A percentile compares a stretch with the other conserved stretches of the same genome.
phyloP scores from a whole-genome alignment of 2,113 vertebrate species.

The human region GRCh38 chr5:24435501-24436000 shows the following conservation, averaged over 20 bases:
- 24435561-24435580: background rate
- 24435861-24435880: background rate
- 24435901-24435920: background rate
- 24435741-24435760: background rate
- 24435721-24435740: background rate
- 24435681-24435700: background rate
- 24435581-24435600: background rate
- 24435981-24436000: background rate
- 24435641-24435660: background rate
- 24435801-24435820: background rate
- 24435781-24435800: background rate
- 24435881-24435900: background rate
- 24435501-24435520: no score
- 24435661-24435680: background rate
- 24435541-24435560: background rate
- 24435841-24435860: background rate
- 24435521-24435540: no score
- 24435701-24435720: background rate
- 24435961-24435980: background rate
- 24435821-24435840: background rate
- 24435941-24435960: background rate
- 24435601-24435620: background rate
- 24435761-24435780: background rate
- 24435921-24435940: background rate
- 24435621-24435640: background rate